These are phyloP conservation scores for Nasonovia ribisnigri DNA, from an alignment of 2,888 invertebrate species.

Conservation along the genomic window DNA sequence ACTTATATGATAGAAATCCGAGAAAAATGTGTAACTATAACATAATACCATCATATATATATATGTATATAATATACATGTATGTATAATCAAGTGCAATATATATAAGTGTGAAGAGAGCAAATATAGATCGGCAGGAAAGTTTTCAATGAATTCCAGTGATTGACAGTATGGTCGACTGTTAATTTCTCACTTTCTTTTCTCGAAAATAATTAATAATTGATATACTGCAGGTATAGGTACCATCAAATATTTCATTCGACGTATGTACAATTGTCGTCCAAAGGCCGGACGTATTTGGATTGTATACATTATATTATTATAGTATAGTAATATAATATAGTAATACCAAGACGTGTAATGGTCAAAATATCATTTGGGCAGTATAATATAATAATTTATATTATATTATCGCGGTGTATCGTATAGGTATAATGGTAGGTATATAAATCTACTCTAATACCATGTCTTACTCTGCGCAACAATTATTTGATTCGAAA, in stretches of 20 bases:
- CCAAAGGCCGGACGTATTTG: background rate
- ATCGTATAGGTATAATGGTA: background rate
- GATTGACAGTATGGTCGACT: constrained; percentile 1
- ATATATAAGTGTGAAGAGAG: background rate
- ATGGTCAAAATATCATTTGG: background rate
- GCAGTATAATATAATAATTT: background rate
- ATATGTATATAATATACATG: background rate
- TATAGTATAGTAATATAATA: background rate
- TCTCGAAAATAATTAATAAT: background rate
- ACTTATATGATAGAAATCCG: background rate
- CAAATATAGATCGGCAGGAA: background rate
- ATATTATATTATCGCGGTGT: background rate
- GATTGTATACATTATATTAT: background rate
- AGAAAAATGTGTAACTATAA: background rate
- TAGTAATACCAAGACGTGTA: background rate
- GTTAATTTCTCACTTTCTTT: constrained; percentile 36
- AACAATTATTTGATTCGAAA: background rate
- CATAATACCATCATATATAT: background rate
- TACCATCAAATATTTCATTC: background rate
- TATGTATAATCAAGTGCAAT: background rate
- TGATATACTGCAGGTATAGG: background rate
- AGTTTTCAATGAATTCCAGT: constrained; percentile 24
- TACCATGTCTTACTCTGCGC: background rate
- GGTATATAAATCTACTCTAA: background rate
- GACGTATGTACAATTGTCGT: background rate